Conservation (phyloP, 2,888 invertebrate genomes). For the Spodoptera littoralis region DNA sequence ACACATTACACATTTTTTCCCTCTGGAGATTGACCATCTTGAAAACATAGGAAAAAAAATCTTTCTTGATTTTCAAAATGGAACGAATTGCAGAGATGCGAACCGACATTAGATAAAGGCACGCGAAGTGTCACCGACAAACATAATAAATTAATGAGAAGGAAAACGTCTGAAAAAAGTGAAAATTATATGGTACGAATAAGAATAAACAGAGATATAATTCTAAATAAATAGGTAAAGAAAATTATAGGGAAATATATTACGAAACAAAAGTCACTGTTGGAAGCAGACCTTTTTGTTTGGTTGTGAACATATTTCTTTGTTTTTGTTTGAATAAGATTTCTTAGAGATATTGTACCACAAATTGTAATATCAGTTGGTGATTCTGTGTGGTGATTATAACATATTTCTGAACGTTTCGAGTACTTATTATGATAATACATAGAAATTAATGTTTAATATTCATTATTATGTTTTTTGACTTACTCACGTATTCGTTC, state of each 20-base stretch:
- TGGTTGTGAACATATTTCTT: background rate
- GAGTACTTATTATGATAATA: no score
- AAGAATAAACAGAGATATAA: background rate
- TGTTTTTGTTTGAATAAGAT: no score
- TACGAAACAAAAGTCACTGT: conserved; percentile 9
- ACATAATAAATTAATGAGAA: conserved; percentile 24
- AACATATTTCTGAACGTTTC: no score
- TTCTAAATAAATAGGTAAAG: conserved; percentile 6
- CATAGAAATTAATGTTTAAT: no score
- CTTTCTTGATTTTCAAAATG: background rate
- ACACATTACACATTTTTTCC: no score
- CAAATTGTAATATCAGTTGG: no score
- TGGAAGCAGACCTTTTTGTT: conserved; percentile 1
- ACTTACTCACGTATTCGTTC: no score
- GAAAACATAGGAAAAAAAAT: background rate
- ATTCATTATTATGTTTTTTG: no score
- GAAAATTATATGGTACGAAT: conserved; percentile 1
- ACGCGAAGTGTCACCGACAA: conserved; percentile 14
- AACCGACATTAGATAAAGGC: conserved; percentile 12
- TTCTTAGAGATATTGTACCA: no score
- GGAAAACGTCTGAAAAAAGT: conserved; percentile 7
- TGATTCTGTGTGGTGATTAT: no score
- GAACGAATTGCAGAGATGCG: conserved; percentile 8
- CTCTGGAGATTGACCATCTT: no score
- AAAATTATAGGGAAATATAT: conserved; percentile 13